Evolutionary conservation across 2,113 vertebrate species (phyloP).

Genomic region (Sardina pilchardus): DNA sequence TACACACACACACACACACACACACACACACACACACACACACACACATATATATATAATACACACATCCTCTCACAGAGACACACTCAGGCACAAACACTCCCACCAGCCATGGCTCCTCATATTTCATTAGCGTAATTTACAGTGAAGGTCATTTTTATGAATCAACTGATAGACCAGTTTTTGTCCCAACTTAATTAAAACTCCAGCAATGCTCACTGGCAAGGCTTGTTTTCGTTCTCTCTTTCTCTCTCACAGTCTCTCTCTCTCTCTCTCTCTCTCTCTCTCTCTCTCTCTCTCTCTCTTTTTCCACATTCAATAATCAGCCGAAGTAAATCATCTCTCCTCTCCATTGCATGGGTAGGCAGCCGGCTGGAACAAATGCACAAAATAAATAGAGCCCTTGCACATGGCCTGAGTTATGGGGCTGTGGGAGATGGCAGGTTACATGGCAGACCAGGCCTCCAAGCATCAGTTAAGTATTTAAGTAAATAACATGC

Average conservation of each 20-base stretch:
- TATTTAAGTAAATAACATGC: slow-evolving; percentile 38
- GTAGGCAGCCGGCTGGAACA: slow-evolving; percentile 61
- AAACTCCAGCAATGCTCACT: slow-evolving; percentile 57
- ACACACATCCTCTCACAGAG: no score
- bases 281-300: background rate
- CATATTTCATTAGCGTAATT: slow-evolving; percentile 66
- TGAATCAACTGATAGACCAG: slow-evolving; percentile 60
- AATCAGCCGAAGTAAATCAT: slow-evolving; percentile 70
- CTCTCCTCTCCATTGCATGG: slow-evolving; percentile 61
- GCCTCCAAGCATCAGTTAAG: slow-evolving; percentile 41
- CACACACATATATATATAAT: background rate
- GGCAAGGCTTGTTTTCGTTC: slow-evolving; percentile 8
- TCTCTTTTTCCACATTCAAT: slow-evolving; percentile 56
- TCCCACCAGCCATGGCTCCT: slow-evolving; percentile 53
- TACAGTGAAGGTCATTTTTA: slow-evolving; percentile 65
- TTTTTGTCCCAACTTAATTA: slow-evolving; percentile 67
- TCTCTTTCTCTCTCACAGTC: background rate
- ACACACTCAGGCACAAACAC: no score
- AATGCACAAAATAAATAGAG: slow-evolving; percentile 68
- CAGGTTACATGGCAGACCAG: slow-evolving; percentile 55
- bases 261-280: background rate
- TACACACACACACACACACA: slow-evolving; percentile 19
- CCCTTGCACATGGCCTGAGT: slow-evolving; percentile 53
- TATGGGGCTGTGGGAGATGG: slow-evolving; percentile 52
- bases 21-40: slow-evolving; percentile 12